These are phyloP conservation scores for Euwallacea similis DNA, from an alignment of 1,140 invertebrate species.

Conservation along the genomic window DNA sequence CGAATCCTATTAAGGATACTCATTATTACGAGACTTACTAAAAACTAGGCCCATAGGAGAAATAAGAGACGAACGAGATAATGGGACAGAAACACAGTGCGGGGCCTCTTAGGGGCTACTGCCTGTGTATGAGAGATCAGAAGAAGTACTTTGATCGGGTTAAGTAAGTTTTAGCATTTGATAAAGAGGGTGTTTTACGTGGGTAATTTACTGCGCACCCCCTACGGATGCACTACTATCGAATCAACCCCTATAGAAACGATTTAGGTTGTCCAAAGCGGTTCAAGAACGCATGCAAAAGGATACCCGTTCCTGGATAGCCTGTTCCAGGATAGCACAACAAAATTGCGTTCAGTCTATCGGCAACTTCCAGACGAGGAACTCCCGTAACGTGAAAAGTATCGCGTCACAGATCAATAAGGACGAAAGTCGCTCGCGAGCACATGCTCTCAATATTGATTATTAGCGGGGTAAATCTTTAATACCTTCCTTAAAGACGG, in stretches of 20 bases:
- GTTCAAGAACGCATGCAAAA: constrained; percentile 9
- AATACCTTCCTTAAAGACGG: constrained; percentile 13
- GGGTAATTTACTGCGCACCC: too few relatives aligned
- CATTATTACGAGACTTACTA: too few relatives aligned
- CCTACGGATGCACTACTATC: neutral
- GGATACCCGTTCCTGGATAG: constrained; percentile 1
- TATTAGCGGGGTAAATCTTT: constrained; percentile 23
- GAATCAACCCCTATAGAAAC: constrained; percentile 14
- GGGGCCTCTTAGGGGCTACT: too few relatives aligned
- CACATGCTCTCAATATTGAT: constrained; percentile 38
- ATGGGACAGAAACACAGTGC: too few relatives aligned
- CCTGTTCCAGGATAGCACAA: constrained; percentile 28
- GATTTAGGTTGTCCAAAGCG: constrained; percentile 8
- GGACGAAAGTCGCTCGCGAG: constrained; percentile 30
- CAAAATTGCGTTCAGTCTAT: constrained; percentile 38
- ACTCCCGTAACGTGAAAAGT: neutral
- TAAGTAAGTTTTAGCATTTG: too few relatives aligned
- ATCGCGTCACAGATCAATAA: constrained; percentile 31
- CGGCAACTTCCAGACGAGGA: constrained; percentile 33
- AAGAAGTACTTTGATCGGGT: too few relatives aligned
- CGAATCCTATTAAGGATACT: too few relatives aligned
- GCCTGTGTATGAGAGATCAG: too few relatives aligned
- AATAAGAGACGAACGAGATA: too few relatives aligned
- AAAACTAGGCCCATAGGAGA: too few relatives aligned
- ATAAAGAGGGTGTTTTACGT: too few relatives aligned